phyloP scores from a whole-genome alignment of 1,140 invertebrate species.

The Proctacanthus coquilletti region DNA sequence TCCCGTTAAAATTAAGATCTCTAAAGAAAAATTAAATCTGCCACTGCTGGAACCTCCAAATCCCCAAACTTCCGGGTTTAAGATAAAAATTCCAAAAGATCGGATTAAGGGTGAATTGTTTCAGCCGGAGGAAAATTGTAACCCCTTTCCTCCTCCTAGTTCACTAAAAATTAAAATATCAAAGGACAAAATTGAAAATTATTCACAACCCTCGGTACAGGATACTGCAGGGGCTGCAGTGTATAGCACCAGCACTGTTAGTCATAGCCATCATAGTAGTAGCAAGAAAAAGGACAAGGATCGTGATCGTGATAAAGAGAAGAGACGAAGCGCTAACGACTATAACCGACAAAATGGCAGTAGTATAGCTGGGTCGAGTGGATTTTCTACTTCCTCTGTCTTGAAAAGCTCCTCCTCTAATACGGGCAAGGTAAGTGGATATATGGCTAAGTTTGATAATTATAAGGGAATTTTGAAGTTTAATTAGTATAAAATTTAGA shows the following conservation, averaged over 20 bases:
- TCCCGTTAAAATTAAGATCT: slow-evolving; percentile 48
- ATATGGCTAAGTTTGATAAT: no score
- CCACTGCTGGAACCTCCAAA: slow-evolving; percentile 17
- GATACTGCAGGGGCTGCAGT: background rate
- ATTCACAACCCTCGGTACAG: background rate
- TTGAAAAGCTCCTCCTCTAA: no score
- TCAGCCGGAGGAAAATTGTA: slow-evolving; percentile 7
- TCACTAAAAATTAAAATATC: slow-evolving; percentile 39
- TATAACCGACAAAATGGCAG: no score
- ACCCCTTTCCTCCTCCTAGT: slow-evolving; percentile 16
- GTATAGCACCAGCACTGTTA: background rate
- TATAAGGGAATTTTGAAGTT: no score
- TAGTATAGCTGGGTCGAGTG: no score
- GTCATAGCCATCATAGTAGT: slow-evolving; percentile 15
- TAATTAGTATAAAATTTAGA: no score
- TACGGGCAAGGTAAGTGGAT: no score
- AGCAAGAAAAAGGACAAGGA: slow-evolving; percentile 39
- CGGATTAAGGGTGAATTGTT: slow-evolving; percentile 31
- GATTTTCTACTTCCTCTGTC: no score
- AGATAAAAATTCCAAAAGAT: slow-evolving; percentile 49
- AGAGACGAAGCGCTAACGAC: slow-evolving; percentile 16
- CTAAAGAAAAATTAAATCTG: slow-evolving; percentile 34
- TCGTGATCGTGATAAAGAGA: slow-evolving; percentile 22
- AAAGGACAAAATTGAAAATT: slow-evolving; percentile 30
- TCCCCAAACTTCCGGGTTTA: slow-evolving; percentile 30